A percentile compares a stretch with the other conserved stretches of the same genome.
Conservation (phyloP, 23 tunicate species). For the Pegea sp. region DNA sequence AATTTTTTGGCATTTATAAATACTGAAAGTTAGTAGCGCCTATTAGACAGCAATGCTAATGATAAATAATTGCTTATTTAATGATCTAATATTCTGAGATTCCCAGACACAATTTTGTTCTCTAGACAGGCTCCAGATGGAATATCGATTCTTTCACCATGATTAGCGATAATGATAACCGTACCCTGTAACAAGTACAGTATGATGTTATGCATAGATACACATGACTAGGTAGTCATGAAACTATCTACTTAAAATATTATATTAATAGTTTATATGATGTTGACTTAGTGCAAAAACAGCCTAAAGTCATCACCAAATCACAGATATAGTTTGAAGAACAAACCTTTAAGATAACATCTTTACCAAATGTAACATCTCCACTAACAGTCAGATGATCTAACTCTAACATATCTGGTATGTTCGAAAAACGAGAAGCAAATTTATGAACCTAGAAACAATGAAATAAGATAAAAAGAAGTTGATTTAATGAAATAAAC, state of each 20-base stretch:
- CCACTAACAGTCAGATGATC: slow-evolving; percentile 96
- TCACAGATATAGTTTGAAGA: neutral
- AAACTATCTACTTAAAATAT: neutral
- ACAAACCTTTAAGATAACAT: slow-evolving; percentile 71
- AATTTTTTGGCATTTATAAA: no score
- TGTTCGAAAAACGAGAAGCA: slow-evolving; percentile 50
- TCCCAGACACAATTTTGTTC: slow-evolving; percentile 95
- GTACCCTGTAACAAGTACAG: slow-evolving; percentile 86
- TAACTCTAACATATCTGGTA: slow-evolving; percentile 91
- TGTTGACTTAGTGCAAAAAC: neutral
- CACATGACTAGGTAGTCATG: neutral
- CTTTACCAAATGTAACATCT: slow-evolving; percentile 95
- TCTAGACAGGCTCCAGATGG: slow-evolving; percentile 92
- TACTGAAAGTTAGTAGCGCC: no score
- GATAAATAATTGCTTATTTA: no score
- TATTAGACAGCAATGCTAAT: no score
- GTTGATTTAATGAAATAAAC: no score
- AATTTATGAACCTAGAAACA: slow-evolving; percentile 64
- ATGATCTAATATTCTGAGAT: slow-evolving; percentile 83
- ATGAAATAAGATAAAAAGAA: no score
- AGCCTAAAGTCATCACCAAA: no score
- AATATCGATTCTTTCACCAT: slow-evolving; percentile 91
- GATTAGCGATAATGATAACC: slow-evolving; percentile 93
- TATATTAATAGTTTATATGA: neutral
- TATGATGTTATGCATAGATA: no score